A percentile compares a stretch with the other conserved stretches of the same genome.
Conservation (phyloP, 2,888 invertebrate genomes). For the Malacosoma neustria region DNA sequence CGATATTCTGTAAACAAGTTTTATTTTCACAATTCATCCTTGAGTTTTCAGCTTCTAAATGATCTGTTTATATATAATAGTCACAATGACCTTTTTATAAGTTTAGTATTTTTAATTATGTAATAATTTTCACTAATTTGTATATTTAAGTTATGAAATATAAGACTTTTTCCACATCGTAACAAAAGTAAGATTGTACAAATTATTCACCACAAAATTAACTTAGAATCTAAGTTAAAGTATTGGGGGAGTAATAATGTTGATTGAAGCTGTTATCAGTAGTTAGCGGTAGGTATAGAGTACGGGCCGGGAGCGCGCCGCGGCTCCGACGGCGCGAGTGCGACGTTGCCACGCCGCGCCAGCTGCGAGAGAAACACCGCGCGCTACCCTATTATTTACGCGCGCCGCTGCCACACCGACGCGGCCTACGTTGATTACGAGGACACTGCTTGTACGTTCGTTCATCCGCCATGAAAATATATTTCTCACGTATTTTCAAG, state of each 20-base stretch:
- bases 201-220: too few relatives aligned
- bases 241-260: slow-evolving; percentile 6
- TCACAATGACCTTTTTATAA: neutral
- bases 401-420: slow-evolving; percentile 68
- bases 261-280: slow-evolving; percentile 39
- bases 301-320: slow-evolving; percentile 26
- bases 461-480: slow-evolving; percentile 55
- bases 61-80: neutral
- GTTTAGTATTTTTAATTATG: too few relatives aligned
- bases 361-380: slow-evolving; percentile 73
- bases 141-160: too few relatives aligned
- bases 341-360: slow-evolving; percentile 69
- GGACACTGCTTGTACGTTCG: slow-evolving; percentile 73
- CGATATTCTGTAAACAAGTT: slow-evolving; percentile 72
- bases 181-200: too few relatives aligned
- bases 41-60: slow-evolving; percentile 32
- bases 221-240: too few relatives aligned
- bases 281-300: slow-evolving; percentile 57
- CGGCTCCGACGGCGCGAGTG: slow-evolving; percentile 35
- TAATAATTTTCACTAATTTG: too few relatives aligned
- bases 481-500: slow-evolving; percentile 24
- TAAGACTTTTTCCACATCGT: too few relatives aligned
- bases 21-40: slow-evolving; percentile 51
- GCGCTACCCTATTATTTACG: slow-evolving; percentile 75
- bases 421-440: slow-evolving; percentile 74